A percentile compares a stretch with the other conserved stretches of the same genome.
These are phyloP conservation scores for Pagrus major DNA, from an alignment of 2,113 vertebrate species.

Conservation along the genomic window DNA sequence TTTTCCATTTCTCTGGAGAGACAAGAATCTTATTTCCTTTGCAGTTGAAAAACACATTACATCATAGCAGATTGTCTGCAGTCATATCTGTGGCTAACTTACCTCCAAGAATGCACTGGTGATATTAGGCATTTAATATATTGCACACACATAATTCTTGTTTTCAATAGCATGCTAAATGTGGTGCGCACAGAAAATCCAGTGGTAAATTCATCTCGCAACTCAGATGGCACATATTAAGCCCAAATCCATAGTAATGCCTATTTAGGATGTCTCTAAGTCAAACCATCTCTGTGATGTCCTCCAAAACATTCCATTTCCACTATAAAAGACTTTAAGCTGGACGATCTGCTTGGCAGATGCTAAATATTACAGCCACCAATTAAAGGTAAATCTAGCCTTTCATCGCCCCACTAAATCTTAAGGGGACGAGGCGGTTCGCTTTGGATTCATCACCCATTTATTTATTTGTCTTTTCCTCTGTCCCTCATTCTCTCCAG, in stretches of 20 bases:
- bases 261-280: slow-evolving; percentile 77
- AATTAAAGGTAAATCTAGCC: slow-evolving; percentile 80
- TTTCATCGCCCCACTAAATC: slow-evolving; percentile 78
- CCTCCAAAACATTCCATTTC: slow-evolving; percentile 65
- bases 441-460: slow-evolving; percentile 70
- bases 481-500: slow-evolving; percentile 26
- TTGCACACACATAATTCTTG: slow-evolving; percentile 38
- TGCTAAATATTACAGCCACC: slow-evolving; percentile 76
- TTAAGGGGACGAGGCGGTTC: slow-evolving; percentile 56
- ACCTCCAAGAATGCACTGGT: slow-evolving; percentile 46
- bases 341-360: slow-evolving; percentile 77
- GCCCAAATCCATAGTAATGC: slow-evolving; percentile 71
- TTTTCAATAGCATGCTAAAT: slow-evolving; percentile 59
- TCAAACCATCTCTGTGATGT: slow-evolving; percentile 75
- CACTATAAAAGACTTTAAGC: slow-evolving; percentile 69
- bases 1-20: slow-evolving; percentile 64
- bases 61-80: slow-evolving; percentile 61
- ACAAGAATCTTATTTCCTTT: slow-evolving; percentile 63
- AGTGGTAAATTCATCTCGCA: slow-evolving; percentile 48
- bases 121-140: slow-evolving; percentile 52
- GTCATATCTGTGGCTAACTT: slow-evolving; percentile 51
- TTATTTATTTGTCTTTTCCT: slow-evolving; percentile 75
- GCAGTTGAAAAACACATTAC: slow-evolving; percentile 67
- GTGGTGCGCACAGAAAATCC: slow-evolving; percentile 47
- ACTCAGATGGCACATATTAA: slow-evolving; percentile 78